These are phyloP conservation scores for Musca vetustissima DNA, from an alignment of 1,140 invertebrate genomes.

Conservation along the genomic window DNA sequence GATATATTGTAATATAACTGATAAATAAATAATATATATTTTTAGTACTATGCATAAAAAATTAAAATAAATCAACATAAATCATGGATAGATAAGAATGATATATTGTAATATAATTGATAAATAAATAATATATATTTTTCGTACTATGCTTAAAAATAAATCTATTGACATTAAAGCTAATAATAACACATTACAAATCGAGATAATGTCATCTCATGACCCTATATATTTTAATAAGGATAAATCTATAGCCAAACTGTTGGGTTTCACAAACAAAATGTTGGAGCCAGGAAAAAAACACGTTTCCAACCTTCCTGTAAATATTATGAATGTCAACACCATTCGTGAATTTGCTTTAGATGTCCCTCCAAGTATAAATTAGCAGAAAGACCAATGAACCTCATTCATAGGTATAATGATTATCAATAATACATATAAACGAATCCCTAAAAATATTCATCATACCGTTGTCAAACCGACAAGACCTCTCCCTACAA, in stretches of 20 bases:
- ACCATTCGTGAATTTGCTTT: conserved; percentile 41
- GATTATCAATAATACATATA: conserved; percentile 13
- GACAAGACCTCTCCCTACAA: not conserved
- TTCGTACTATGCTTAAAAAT: not conserved
- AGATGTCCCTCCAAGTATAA: conserved; percentile 36
- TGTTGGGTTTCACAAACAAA: conserved; percentile 31
- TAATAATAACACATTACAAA: too few relatives aligned
- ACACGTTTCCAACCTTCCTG: conserved; percentile 31
- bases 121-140: too few relatives aligned
- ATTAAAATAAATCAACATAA: too few relatives aligned
- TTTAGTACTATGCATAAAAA: too few relatives aligned
- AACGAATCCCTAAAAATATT: not conserved
- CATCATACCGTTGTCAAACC: not conserved
- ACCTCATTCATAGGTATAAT: conserved; percentile 41
- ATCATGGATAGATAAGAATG: too few relatives aligned
- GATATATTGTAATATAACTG: not conserved
- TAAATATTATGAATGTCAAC: conserved; percentile 37
- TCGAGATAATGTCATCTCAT: too few relatives aligned
- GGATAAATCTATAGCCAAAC: too few relatives aligned
- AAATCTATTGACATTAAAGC: too few relatives aligned
- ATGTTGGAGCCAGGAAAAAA: conserved; percentile 26
- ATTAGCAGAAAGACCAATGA: conserved; percentile 39
- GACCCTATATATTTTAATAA: too few relatives aligned
- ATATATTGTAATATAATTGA: too few relatives aligned
- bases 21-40: too few relatives aligned